Conservation (phyloP, 2,888 invertebrate genomes). For the Branchipolynoe longqiensis region DNA sequence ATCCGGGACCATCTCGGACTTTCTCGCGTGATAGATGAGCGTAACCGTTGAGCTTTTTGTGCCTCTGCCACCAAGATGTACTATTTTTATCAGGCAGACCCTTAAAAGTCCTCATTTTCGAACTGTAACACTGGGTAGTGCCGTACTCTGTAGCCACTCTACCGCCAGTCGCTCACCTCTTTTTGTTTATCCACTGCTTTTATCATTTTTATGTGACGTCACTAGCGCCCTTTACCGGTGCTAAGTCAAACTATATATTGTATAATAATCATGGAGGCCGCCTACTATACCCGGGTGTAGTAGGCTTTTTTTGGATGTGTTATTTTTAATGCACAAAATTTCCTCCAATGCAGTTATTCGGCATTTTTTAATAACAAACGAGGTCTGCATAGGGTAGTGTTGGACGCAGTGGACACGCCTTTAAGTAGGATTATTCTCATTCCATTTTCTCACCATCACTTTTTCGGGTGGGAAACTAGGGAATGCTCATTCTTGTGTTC, state of each 20-base stretch:
- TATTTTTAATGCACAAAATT: slow-evolving; percentile 2
- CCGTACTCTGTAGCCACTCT: not conserved
- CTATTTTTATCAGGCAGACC: slow-evolving; percentile 57
- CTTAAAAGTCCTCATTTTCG: slow-evolving; percentile 27
- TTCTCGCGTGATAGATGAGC: slow-evolving; percentile 46
- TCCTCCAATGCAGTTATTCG: not conserved
- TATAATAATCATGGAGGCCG: slow-evolving; percentile 31
- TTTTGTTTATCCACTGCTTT: slow-evolving; percentile 44
- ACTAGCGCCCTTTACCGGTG: slow-evolving; percentile 23
- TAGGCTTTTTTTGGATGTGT: too few relatives aligned
- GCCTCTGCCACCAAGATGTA: slow-evolving; percentile 54
- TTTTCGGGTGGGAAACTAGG: slow-evolving; percentile 22
- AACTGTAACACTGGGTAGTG: slow-evolving; percentile 22
- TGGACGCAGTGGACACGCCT: slow-evolving; percentile 1
- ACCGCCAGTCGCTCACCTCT: slow-evolving; percentile 25
- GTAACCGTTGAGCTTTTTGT: slow-evolving; percentile 54
- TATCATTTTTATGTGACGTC: slow-evolving; percentile 25
- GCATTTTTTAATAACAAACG: not conserved
- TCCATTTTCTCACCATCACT: not conserved
- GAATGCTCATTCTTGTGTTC: slow-evolving; percentile 25
- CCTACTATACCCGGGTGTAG: too few relatives aligned
- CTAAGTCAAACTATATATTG: slow-evolving; percentile 40
- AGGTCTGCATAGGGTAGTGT: too few relatives aligned
- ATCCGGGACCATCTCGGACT: slow-evolving; percentile 20
- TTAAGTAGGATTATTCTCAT: slow-evolving; percentile 8